Conservation (phyloP, 2,888 invertebrate species). For the Drosophila meridiana region DNA sequence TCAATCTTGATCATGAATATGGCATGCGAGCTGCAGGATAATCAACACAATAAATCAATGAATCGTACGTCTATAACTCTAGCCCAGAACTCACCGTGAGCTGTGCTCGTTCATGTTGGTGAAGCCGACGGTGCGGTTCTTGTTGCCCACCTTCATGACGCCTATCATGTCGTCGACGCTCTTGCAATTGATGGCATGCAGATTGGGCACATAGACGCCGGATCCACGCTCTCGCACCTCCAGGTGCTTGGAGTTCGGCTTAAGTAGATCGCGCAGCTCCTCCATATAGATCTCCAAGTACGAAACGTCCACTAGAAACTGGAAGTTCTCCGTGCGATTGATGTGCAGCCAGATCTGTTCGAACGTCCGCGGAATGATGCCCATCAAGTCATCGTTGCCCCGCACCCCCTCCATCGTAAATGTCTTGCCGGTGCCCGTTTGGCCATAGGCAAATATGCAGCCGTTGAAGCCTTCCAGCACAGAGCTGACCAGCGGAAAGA, state of each 20-base stretch:
- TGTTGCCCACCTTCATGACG: conserved; percentile 96
- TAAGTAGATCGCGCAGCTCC: conserved; percentile 92
- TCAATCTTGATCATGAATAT: conserved; percentile 99
- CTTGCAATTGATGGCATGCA: conserved; percentile 97
- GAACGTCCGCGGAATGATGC: conserved; percentile 98
- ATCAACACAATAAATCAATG: not conserved
- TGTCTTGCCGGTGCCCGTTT: conserved; percentile 97
- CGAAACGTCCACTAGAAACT: conserved; percentile 97
- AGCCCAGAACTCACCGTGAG: conserved; percentile 86
- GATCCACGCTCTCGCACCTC: conserved; percentile 89
- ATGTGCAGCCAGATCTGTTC: conserved; percentile 99
- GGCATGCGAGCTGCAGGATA: conserved; percentile 92
- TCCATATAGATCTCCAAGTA: conserved; percentile 99
- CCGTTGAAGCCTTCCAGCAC: conserved; percentile 99
- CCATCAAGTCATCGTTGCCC: conserved; percentile 88
- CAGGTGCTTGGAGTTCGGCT: conserved; percentile 86
- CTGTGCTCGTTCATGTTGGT: conserved; percentile 99
- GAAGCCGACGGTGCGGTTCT: conserved; percentile 96
- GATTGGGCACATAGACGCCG: conserved; percentile 97
- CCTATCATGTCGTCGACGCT: conserved; percentile 96
- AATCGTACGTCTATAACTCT: not conserved
- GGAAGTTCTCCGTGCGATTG: conserved; percentile 94
- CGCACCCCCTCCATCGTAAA: conserved; percentile 90
- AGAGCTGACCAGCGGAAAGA: conserved; percentile 96
- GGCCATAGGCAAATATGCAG: conserved; percentile 99